Conservation (phyloP, 2,113 vertebrate genomes). For the Sterrhoptilus dennistouni region DNA sequence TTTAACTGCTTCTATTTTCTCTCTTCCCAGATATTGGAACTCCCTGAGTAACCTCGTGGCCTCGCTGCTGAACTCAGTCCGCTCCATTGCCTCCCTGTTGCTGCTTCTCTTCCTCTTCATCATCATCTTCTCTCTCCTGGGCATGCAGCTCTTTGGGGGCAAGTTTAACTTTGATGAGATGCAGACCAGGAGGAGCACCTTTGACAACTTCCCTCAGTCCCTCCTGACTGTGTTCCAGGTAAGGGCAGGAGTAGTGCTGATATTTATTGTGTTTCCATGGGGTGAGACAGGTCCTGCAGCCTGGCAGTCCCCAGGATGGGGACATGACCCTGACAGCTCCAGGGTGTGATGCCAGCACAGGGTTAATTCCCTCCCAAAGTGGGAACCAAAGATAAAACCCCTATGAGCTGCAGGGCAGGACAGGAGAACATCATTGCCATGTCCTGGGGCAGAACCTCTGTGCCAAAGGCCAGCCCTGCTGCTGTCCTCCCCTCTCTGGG, state of each 20-base stretch:
- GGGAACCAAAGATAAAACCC: neutral
- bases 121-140: conserved; percentile 98
- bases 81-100: conserved; percentile 95
- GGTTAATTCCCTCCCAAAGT: neutral
- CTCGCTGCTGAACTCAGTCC: conserved; percentile 95
- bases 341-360: neutral
- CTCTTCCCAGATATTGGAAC: conserved; percentile 90
- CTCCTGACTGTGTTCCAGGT: conserved; percentile 99
- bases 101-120: conserved; percentile 99
- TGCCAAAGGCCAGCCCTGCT: neutral
- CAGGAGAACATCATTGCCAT: neutral
- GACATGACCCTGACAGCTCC: neutral
- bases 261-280: neutral
- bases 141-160: conserved; percentile 98
- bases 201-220: conserved; percentile 98
- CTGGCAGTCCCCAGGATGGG: neutral
- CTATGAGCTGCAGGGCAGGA: neutral
- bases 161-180: conserved; percentile 99
- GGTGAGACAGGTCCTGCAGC: neutral
- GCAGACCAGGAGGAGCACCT: conserved; percentile 93
- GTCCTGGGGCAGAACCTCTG: neutral
- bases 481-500: neutral
- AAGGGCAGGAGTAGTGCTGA: neutral
- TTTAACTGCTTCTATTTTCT: neutral
- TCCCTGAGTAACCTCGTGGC: conserved; percentile 98